phyloP scores from a whole-genome alignment of 1,140 invertebrate species.

The Muscidifurax raptorellus region DNA sequence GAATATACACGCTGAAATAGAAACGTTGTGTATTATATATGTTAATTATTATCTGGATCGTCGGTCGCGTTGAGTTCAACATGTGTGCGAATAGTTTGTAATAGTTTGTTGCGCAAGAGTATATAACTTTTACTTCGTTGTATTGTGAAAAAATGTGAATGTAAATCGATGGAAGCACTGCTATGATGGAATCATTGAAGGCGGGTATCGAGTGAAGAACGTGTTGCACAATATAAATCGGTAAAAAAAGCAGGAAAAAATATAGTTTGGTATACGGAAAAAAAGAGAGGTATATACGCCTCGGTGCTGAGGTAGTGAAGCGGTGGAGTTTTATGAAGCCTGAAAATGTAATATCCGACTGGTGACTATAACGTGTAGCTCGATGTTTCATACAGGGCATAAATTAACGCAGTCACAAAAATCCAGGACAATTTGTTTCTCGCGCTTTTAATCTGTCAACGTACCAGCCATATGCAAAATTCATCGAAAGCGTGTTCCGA shows the following conservation, averaged over 20 bases:
- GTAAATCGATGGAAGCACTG: neutral
- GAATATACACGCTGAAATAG: neutral
- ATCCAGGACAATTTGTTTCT: too few relatives aligned
- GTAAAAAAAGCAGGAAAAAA: neutral
- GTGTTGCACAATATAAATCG: neutral
- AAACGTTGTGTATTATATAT: neutral
- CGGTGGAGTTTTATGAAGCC: slow-evolving; percentile 12
- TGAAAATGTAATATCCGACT: slow-evolving; percentile 1
- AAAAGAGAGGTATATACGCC: neutral
- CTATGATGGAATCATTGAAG: neutral
- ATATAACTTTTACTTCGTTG: neutral
- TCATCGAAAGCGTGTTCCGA: too few relatives aligned
- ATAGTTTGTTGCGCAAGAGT: neutral
- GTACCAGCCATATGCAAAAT: too few relatives aligned
- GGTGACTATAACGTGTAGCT: neutral
- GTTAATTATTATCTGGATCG: too few relatives aligned
- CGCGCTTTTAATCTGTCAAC: too few relatives aligned
- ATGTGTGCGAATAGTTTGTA: too few relatives aligned
- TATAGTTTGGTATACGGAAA: too few relatives aligned
- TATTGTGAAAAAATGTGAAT: too few relatives aligned
- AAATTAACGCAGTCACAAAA: too few relatives aligned
- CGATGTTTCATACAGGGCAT: too few relatives aligned
- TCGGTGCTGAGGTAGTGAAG: neutral
- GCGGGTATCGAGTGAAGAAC: neutral
- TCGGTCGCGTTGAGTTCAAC: too few relatives aligned